Conservation (phyloP, 2,888 invertebrate species). For the Listrodromus nycthemerus region DNA sequence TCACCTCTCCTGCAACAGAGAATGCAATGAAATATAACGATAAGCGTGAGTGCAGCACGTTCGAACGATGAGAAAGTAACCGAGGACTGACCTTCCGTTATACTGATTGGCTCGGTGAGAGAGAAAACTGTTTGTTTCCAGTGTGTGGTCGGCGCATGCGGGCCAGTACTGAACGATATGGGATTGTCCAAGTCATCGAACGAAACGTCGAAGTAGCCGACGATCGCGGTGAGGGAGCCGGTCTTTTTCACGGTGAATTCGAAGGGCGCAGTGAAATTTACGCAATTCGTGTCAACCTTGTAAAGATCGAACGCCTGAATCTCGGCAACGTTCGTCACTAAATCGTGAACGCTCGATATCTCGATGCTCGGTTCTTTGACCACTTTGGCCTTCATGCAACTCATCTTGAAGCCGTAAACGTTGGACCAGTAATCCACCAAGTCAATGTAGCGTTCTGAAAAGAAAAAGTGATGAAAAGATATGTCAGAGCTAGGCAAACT, state of each 20-base stretch:
- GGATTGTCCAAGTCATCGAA: constrained; percentile 91
- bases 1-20: constrained; percentile 85
- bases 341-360: constrained; percentile 83
- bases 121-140: constrained; percentile 98
- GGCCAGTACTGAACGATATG: constrained; percentile 92
- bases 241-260: constrained; percentile 87
- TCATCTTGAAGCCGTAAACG: constrained; percentile 98
- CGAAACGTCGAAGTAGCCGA: constrained; percentile 96
- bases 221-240: constrained; percentile 91
- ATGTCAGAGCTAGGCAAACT: too few relatives aligned
- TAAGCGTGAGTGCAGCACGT: neutral
- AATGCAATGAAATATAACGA: neutral
- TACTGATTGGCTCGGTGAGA: constrained; percentile 89
- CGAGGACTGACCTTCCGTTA: constrained; percentile 87
- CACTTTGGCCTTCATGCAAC: constrained; percentile 94
- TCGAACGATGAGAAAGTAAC: neutral
- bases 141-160: constrained; percentile 91
- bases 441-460: constrained; percentile 88
- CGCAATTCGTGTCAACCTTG: constrained; percentile 89
- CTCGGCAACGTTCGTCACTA: constrained; percentile 80
- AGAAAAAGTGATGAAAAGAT: constrained; percentile 61
- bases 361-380: constrained; percentile 91
- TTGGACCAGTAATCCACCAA: constrained; percentile 95
- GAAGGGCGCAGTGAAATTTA: constrained; percentile 91
- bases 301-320: constrained; percentile 88